Evolutionary conservation across 2,113 vertebrate species (phyloP).

Genomic region (Poeciliopsis turrubarensis): DNA sequence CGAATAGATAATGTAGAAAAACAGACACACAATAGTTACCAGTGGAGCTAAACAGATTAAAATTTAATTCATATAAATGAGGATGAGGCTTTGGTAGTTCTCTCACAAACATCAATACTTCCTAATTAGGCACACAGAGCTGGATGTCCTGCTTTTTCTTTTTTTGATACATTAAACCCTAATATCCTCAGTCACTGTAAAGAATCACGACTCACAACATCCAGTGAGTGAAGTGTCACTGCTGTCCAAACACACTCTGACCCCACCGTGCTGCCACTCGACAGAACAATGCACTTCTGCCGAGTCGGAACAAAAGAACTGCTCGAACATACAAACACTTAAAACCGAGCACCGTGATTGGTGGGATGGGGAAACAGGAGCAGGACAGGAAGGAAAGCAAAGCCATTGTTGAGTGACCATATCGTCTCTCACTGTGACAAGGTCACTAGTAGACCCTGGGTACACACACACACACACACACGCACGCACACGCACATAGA

Average conservation of each 20-base stretch:
- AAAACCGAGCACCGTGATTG: conserved; percentile 53
- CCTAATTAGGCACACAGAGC: background rate
- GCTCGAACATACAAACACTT: conserved; percentile 64
- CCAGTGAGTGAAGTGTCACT: conserved; percentile 49
- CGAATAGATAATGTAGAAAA: background rate
- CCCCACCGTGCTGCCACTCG: conserved; percentile 56
- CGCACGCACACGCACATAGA: conserved; percentile 19
- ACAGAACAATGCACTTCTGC: conserved; percentile 71
- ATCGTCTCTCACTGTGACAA: conserved; percentile 74
- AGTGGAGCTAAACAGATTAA: background rate
- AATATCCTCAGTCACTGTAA: conserved; percentile 13
- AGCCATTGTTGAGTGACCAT: conserved; percentile 76
- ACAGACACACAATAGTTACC: background rate
- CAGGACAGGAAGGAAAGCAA: conserved; percentile 76
- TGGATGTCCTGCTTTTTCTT: too few relatives aligned
- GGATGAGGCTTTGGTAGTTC: background rate
- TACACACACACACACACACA: conserved; percentile 29
- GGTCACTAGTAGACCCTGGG: conserved; percentile 62
- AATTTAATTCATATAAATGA: background rate
- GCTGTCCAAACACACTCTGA: conserved; percentile 77
- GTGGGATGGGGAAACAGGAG: conserved; percentile 67
- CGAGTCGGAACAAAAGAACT: conserved; percentile 51
- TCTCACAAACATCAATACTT: background rate
- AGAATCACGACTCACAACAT: conserved; percentile 25
- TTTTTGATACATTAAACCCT: background rate